Evolutionary conservation across 1,140 invertebrate species (phyloP).

Genomic region (Sinella curviseta): DNA sequence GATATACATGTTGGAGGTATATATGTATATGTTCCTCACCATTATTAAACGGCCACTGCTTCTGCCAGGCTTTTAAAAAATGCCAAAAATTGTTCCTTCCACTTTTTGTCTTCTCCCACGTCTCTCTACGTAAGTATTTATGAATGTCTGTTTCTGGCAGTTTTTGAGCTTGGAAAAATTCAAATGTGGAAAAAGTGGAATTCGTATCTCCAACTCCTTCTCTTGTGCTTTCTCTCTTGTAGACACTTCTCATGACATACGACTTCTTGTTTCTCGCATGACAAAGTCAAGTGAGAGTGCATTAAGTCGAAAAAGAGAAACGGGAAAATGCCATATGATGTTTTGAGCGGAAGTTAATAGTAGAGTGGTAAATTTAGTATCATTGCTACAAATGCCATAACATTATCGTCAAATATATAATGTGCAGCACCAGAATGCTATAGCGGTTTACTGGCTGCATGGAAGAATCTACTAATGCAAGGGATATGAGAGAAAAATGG

Average conservation of each 20-base stretch:
- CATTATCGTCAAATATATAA: too few relatives aligned
- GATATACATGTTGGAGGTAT: too few relatives aligned
- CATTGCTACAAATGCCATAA: too few relatives aligned
- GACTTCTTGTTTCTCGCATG: constrained; percentile 17
- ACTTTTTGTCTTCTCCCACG: background rate
- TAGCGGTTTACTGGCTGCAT: too few relatives aligned
- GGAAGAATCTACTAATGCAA: too few relatives aligned
- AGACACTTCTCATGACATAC: constrained; percentile 14
- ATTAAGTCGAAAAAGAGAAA: background rate
- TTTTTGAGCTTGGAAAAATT: background rate
- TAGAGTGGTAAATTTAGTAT: too few relatives aligned
- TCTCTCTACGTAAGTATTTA: background rate
- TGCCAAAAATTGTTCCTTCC: background rate
- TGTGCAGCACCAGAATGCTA: too few relatives aligned
- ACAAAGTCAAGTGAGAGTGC: constrained; percentile 21
- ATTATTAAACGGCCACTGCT: background rate
- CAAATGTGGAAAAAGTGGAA: background rate
- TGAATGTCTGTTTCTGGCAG: constrained; percentile 16
- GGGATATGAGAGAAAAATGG: too few relatives aligned
- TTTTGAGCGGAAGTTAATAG: too few relatives aligned
- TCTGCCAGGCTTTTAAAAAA: background rate
- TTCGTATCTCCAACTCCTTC: too few relatives aligned
- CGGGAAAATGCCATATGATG: too few relatives aligned
- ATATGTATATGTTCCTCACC: too few relatives aligned
- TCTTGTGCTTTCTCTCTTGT: background rate